Conservation (phyloP, 2,888 invertebrate genomes). For the Hirtodrosophila trivittata region DNA sequence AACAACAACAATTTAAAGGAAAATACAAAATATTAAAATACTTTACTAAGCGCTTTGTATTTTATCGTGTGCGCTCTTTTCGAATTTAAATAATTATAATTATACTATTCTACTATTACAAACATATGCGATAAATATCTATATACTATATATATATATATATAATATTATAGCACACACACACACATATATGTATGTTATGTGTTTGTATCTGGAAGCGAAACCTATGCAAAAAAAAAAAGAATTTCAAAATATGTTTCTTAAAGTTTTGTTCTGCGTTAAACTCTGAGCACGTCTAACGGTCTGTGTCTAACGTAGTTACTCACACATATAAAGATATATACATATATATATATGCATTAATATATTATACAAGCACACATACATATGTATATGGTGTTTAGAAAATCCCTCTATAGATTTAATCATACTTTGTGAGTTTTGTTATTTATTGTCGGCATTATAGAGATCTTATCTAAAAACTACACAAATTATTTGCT, state of each 20-base stretch:
- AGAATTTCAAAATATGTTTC: too few species aligned
- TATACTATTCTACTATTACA: constrained; percentile 40
- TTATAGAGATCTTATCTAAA: constrained; percentile 71
- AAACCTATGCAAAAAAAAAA: constrained; percentile 15
- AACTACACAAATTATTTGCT: constrained; percentile 73
- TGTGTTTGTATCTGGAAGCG: constrained; percentile 32
- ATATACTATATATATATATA: constrained; percentile 37
- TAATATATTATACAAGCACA: constrained; percentile 16
- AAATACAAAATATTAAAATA: constrained; percentile 26
- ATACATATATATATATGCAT: constrained; percentile 16
- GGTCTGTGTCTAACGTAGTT: constrained; percentile 43
- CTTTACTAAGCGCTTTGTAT: constrained; percentile 74
- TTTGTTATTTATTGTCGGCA: constrained; percentile 79
- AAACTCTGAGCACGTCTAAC: constrained; percentile 55
- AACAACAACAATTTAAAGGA: constrained; percentile 13
- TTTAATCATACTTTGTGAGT: constrained; percentile 76
- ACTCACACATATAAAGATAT: constrained; percentile 32
- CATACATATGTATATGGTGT: constrained; percentile 18
- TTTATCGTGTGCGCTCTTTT: constrained; percentile 66
- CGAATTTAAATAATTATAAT: constrained; percentile 76
- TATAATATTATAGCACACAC: neutral
- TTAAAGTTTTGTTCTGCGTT: constrained; percentile 41
- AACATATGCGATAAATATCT: constrained; percentile 50
- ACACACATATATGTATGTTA: constrained; percentile 30
- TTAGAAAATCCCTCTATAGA: constrained; percentile 54